phyloP scores from a whole-genome alignment of 1,140 invertebrate genomes.

The Drosophila bipectinata region DNA sequence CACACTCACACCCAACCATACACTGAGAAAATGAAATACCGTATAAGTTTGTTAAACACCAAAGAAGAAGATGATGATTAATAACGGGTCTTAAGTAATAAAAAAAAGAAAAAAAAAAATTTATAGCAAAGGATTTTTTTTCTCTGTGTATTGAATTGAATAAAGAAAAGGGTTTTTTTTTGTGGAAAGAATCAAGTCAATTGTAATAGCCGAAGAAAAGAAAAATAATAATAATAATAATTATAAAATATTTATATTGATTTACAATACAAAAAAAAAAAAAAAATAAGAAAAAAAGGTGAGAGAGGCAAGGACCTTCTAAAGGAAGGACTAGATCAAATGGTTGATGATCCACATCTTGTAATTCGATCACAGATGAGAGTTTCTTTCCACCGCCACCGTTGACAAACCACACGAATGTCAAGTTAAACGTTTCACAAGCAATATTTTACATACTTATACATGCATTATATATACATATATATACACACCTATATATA shows the following conservation, averaged over 20 bases:
- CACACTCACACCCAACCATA: conserved; percentile 8
- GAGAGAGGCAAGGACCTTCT: conserved; percentile 1
- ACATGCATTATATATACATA: conserved; percentile 55
- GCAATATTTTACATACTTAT: conserved; percentile 78
- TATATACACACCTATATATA: conserved; percentile 37
- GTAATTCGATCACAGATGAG: conserved; percentile 14
- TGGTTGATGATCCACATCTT: no score
- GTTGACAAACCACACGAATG: conserved; percentile 63
- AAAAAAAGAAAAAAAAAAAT: conserved; percentile 35
- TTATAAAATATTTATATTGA: conserved; percentile 40
- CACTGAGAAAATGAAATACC: conserved; percentile 31
- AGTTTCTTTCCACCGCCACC: conserved; percentile 41
- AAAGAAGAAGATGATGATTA: conserved; percentile 31
- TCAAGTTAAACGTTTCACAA: conserved; percentile 80
- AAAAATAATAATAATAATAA: conserved; percentile 21
- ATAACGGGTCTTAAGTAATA: conserved; percentile 73
- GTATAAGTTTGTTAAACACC: conserved; percentile 73
- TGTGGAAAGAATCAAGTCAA: conserved; percentile 58
- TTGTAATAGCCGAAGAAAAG: conserved; percentile 52
- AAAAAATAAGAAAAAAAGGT: conserved; percentile 18
- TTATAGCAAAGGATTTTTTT: conserved; percentile 53
- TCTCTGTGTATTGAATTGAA: conserved; percentile 34
- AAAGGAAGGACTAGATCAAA: no score
- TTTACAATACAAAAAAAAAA: conserved; percentile 33
- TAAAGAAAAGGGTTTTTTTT: conserved; percentile 12